Percentiles rank a stretch among this genome's conserved stretches.
phyloP scores from a whole-genome alignment of 2,113 vertebrate species.

The Gracilinanus agilis region DNA sequence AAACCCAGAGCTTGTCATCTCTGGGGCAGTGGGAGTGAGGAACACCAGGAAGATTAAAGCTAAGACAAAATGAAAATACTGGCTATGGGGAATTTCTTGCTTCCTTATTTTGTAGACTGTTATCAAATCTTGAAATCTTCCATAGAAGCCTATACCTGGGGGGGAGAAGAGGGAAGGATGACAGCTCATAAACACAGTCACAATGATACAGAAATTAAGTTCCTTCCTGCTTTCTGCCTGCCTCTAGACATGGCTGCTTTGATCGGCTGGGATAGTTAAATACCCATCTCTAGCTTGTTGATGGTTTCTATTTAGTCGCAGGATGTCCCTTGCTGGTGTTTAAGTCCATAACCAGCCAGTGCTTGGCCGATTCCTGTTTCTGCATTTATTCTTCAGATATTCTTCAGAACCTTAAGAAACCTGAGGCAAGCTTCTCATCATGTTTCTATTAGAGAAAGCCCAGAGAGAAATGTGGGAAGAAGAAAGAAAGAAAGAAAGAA shows the following conservation, averaged over 20 bases:
- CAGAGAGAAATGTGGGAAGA: background rate
- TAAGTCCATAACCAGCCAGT: background rate
- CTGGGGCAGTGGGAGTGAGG: background rate
- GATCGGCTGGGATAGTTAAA: slow-evolving; percentile 24
- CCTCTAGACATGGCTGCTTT: background rate
- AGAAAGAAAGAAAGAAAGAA: background rate
- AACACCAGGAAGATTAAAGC: background rate
- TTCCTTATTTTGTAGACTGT: slow-evolving; percentile 27
- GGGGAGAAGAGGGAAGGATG: background rate
- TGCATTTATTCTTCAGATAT: slow-evolving; percentile 11
- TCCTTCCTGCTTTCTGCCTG: background rate
- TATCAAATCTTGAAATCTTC: slow-evolving; percentile 38
- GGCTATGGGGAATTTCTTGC: background rate
- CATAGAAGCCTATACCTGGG: background rate
- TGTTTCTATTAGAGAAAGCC: background rate
- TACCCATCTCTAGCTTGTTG: background rate
- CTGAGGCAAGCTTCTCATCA: background rate
- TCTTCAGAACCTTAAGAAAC: slow-evolving; percentile 17
- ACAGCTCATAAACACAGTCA: background rate
- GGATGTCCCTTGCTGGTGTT: background rate
- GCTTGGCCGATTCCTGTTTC: slow-evolving; percentile 33
- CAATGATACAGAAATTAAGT: background rate
- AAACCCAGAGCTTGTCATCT: background rate
- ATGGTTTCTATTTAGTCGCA: background rate
- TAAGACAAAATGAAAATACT: background rate